Base-by-base conservation (phyloP, 2,797 vertebrate species). In the Pelobates cultripes region DNA sequence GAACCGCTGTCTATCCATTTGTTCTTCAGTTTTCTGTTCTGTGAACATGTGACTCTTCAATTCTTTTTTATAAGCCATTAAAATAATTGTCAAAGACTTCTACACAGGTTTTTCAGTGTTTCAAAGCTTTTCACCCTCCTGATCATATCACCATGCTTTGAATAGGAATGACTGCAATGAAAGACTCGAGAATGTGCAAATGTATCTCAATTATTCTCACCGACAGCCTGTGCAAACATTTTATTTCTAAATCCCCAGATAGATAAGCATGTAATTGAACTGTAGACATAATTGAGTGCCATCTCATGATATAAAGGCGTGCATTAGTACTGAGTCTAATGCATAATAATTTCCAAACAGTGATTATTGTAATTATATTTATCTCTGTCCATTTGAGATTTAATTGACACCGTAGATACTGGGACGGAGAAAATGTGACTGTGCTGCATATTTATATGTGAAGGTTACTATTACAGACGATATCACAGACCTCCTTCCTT, bases 391-490 rank as follows among this genome's bases (percentile, higher is more conserved):
- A 14, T 47, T 42, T 28, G 61, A 53, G 41, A 3, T 7, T 60
- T 70, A 41, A 41, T 28, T 57, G 55, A 12, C 55, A 14, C 14
- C 1, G 14, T 57, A 7, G 55, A 57, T 57, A 15, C 55, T 57
- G 9, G 61, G 3, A 28, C n/a, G 57, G 45, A 13, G 45, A 61
- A 64, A 41, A 45, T 43, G 10, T 72, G 13, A 81, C 28, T n/a
- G 42, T 74, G 42, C 53, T 60, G 79, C 44, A 67, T 70, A 70
- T 78, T 64, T 73, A 85, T 82, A 40, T 45, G 9, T 60, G 40
- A 72, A 28, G 45, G 40, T 60, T 77, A 82, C 68, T 77, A 77
- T 82, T 82, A 82, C 60, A 57, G 64, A n/a, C 12, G 4, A 4
- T 70, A 53, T 55, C 17, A 41, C 17, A 72, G 8, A 76, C 40